Evolutionary conservation across 2,797 vertebrate genomes (phyloP).

Genomic region (Uromys caudimaculatus): DNA sequence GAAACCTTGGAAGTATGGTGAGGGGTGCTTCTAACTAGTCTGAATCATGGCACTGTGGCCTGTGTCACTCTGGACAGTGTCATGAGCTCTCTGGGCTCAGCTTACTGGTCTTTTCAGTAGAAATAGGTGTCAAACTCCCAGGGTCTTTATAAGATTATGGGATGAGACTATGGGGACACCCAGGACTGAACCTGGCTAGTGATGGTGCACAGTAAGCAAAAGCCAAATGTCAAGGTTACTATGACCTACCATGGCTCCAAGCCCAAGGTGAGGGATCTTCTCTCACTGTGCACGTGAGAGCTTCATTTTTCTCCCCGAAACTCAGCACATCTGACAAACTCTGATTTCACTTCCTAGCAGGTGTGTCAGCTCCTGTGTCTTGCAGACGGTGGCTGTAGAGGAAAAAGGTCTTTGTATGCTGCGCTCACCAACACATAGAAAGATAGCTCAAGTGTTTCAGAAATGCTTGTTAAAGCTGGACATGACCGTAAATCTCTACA

Average conservation of each 20-base stretch:
- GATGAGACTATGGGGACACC: background rate
- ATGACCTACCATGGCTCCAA: background rate
- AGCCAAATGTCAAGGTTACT: background rate
- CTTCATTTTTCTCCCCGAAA: background rate
- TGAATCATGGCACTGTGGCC: background rate
- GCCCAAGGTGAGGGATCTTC: accelerated
- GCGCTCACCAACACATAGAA: background rate
- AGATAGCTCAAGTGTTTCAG: background rate
- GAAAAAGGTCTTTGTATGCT: background rate
- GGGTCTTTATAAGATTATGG: background rate
- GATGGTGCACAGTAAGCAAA: background rate
- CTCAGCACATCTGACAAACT: background rate
- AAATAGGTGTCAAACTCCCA: background rate
- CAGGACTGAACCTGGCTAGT: background rate
- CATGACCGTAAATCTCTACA: background rate
- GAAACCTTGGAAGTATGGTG: background rate
- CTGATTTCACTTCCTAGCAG: background rate
- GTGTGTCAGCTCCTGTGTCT: background rate
- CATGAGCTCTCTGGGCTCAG: background rate
- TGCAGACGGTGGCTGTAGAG: background rate
- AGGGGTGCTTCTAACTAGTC: background rate
- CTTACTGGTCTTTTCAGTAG: background rate
- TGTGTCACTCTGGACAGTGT: background rate
- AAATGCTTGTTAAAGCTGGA: background rate
- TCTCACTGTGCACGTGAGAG: background rate